Evolutionary conservation across 1,140 invertebrate genomes (phyloP).

Genomic region (Bombus vancouverensis): DNA sequence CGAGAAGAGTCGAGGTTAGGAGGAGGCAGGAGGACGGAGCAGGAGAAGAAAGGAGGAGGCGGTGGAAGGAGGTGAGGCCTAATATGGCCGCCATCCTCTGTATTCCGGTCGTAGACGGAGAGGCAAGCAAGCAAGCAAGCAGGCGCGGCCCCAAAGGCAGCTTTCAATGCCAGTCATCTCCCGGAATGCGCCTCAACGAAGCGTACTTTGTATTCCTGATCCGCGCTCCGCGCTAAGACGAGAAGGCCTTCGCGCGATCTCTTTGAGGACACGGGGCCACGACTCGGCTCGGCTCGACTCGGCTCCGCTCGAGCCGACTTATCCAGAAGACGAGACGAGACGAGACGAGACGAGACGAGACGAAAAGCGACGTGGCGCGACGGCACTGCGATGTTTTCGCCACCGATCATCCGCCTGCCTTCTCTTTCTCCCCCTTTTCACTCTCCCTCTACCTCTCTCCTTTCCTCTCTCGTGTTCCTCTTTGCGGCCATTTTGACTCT

Average conservation of each 20-base stretch:
- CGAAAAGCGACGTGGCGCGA: not conserved
- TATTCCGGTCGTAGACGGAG: slow-evolving; percentile 79
- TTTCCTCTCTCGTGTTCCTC: not conserved
- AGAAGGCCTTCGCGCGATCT: slow-evolving; percentile 67
- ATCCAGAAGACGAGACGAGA: not conserved
- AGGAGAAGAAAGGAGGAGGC: slow-evolving; percentile 34
- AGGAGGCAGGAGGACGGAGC: slow-evolving; percentile 34
- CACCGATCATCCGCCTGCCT: not conserved
- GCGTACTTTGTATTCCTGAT: slow-evolving; percentile 78
- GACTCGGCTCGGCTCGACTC: slow-evolving; percentile 48
- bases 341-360: not conserved
- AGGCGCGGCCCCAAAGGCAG: slow-evolving; percentile 75
- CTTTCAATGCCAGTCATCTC: slow-evolving; percentile 82
- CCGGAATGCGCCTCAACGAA: slow-evolving; percentile 74
- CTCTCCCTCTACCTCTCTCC: not conserved
- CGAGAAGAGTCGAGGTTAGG: slow-evolving; percentile 7
- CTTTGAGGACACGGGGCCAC: slow-evolving; percentile 70
- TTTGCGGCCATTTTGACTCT: slow-evolving; percentile 73
- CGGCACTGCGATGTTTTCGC: slow-evolving; percentile 50
- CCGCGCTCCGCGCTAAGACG: slow-evolving; percentile 55
- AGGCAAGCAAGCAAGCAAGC: slow-evolving; percentile 63
- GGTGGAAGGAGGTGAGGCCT: slow-evolving; percentile 52
- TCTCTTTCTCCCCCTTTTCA: slow-evolving; percentile 9
- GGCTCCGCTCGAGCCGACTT: slow-evolving; percentile 29
- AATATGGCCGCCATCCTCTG: slow-evolving; percentile 81